These are phyloP conservation scores for Drosophila anomalipes DNA, from an alignment of 2,888 invertebrate genomes.

Conservation along the genomic window DNA sequence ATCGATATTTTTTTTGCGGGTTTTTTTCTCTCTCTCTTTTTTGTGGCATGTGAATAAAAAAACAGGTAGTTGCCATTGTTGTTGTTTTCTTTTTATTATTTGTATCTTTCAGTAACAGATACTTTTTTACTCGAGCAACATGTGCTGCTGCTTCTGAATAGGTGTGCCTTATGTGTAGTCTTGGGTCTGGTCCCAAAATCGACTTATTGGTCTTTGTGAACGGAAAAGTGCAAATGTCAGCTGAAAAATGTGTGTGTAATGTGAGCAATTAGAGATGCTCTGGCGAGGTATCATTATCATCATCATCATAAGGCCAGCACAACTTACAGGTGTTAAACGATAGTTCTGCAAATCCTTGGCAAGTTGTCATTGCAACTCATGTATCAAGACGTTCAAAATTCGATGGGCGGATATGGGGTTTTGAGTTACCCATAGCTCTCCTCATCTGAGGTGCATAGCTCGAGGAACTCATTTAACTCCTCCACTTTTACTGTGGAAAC, in stretches of 20 bases:
- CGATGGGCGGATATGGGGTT: constrained; percentile 68
- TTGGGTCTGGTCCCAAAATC: constrained; percentile 37
- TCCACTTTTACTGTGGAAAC: constrained; percentile 23
- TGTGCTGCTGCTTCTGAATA: constrained; percentile 56
- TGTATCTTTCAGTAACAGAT: constrained; percentile 64
- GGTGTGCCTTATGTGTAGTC: constrained; percentile 35
- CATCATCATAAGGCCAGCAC: constrained; percentile 14
- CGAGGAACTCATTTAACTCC: constrained; percentile 5
- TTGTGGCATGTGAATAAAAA: constrained; percentile 66
- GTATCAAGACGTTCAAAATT: constrained; percentile 34
- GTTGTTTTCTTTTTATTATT: constrained; percentile 20
- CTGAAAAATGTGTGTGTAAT: constrained; percentile 59
- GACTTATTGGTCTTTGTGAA: constrained; percentile 77
- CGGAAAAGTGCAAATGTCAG: constrained; percentile 71
- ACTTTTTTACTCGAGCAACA: constrained; percentile 66
- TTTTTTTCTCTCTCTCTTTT: constrained; percentile 4
- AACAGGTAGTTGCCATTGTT: constrained; percentile 68
- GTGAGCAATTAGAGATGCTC: constrained; percentile 66
- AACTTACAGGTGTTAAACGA: constrained; percentile 69
- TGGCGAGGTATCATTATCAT: constrained; percentile 58
- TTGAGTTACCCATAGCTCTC: constrained; percentile 45
- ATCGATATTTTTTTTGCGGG: constrained; percentile 47
- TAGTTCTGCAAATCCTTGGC: constrained; percentile 22
- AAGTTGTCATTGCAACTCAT: constrained; percentile 47
- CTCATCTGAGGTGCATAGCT: constrained; percentile 1